Evolutionary conservation across 2,888 invertebrate species (phyloP).

Genomic region (Callimorpha dominula): DNA sequence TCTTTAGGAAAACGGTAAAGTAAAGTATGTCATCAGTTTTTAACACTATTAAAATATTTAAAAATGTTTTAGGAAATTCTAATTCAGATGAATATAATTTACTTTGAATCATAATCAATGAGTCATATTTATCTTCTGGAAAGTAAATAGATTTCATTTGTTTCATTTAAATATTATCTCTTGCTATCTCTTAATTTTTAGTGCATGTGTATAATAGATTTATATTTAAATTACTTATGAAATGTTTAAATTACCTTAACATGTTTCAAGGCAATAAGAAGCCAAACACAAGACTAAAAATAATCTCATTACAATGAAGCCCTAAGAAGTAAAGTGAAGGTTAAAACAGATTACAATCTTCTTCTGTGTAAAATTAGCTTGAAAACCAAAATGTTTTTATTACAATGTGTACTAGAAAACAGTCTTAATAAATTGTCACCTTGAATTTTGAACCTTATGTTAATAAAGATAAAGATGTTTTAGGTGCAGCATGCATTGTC

Average conservation of each 20-base stretch:
- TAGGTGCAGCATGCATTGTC: background rate
- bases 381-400: slow-evolving; percentile 3
- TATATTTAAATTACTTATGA: background rate
- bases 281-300: slow-evolving; percentile 44
- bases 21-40: too few species aligned
- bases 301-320: slow-evolving; percentile 52
- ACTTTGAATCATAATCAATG: background rate
- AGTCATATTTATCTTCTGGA: background rate
- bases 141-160: background rate
- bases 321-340: slow-evolving; percentile 39
- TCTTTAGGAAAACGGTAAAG: background rate
- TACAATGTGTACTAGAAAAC: background rate
- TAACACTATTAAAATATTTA: too few species aligned
- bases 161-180: background rate
- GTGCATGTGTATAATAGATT: background rate
- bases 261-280: slow-evolving; percentile 39
- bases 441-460: slow-evolving; percentile 4
- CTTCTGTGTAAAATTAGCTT: slow-evolving; percentile 19
- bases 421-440: background rate
- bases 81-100: background rate
- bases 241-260: slow-evolving; percentile 30
- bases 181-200: background rate
- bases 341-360: slow-evolving; percentile 28
- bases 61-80: too few species aligned
- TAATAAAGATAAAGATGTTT: background rate